Conservation (phyloP, 2,888 invertebrate genomes). For the Papilio protenor region DNA sequence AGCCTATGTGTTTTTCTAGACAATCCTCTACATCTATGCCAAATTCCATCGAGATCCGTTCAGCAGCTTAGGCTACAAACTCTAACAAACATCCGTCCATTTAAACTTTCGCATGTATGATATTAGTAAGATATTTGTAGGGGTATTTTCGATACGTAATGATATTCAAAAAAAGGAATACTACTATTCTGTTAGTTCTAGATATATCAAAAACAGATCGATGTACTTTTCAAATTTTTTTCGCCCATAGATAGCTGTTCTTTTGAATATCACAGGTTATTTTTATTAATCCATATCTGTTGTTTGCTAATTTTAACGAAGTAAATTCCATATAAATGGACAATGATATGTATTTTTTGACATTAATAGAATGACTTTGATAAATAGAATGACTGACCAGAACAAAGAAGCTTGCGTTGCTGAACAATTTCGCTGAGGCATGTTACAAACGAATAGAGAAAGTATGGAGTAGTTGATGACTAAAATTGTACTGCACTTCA, state of each 20-base stretch:
- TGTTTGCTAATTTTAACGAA: not conserved
- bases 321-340: not conserved
- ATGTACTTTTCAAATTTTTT: not conserved
- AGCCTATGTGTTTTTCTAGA: too few species aligned
- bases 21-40: too few species aligned
- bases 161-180: too few species aligned
- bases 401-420: slow-evolving; percentile 71
- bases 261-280: not conserved
- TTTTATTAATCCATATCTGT: not conserved
- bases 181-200: too few species aligned
- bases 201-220: too few species aligned
- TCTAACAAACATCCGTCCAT: too few species aligned
- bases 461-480: slow-evolving; percentile 38
- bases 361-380: slow-evolving; percentile 62
- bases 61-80: too few species aligned
- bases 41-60: too few species aligned
- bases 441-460: slow-evolving; percentile 54
- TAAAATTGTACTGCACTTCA: not conserved
- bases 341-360: slow-evolving; percentile 44
- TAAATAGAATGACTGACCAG: slow-evolving; percentile 76
- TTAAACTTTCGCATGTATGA: too few species aligned
- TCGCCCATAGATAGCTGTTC: not conserved
- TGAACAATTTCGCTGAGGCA: slow-evolving; percentile 72
- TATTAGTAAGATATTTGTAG: not conserved
- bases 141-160: too few species aligned